These are phyloP conservation scores for Chondrosia reniformis DNA, from an alignment of 37 sponge, comb jelly and placozoan species.

Conservation along the genomic window DNA sequence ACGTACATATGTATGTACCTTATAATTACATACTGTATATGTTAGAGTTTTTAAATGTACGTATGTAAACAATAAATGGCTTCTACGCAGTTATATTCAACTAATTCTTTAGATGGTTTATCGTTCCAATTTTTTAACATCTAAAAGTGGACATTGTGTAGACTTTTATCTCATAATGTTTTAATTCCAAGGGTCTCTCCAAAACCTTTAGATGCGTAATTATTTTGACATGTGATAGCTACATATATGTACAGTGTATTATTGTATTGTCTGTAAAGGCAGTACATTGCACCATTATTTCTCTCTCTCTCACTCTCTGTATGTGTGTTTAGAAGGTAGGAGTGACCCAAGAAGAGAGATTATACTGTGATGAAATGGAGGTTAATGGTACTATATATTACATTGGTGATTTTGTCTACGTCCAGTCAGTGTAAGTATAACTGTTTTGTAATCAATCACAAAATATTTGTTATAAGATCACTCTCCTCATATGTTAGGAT, in stretches of 20 bases:
- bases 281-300: not conserved
- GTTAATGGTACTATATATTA: conserved; percentile 5
- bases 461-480: not conserved
- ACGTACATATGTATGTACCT: no score
- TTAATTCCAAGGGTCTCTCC: no score
- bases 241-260: not conserved
- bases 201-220: no score
- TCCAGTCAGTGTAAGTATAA: conserved; percentile 1
- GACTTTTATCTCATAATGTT: no score
- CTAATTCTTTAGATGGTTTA: no score
- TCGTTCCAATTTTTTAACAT: no score
- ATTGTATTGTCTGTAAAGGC: not conserved
- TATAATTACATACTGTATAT: no score
- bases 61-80: no score
- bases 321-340: conserved; percentile 11
- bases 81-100: no score
- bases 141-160: no score
- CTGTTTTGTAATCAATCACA: not conserved
- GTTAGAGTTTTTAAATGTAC: no score
- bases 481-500: not conserved
- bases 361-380: not conserved
- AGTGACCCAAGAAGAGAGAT: not conserved
- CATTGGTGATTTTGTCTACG: conserved; percentile 20
- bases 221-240: no score
- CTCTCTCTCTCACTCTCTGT: not conserved